phyloP scores from a whole-genome alignment of 2,888 invertebrate genomes.

The Acleris sparsana region DNA sequence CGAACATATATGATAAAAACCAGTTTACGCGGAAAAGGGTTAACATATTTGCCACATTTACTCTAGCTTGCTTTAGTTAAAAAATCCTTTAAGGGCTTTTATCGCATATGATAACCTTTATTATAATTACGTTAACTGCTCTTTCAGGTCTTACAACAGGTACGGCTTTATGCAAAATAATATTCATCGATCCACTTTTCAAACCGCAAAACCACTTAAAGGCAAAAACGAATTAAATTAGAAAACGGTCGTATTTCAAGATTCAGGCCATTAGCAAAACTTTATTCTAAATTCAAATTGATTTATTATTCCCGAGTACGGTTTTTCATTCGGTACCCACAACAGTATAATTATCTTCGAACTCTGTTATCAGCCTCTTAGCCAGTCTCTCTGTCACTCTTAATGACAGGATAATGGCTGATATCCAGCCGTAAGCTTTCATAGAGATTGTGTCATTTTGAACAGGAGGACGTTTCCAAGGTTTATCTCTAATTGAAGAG shows the following conservation, averaged over 20 bases:
- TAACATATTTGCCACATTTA: no score
- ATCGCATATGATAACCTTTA: no score
- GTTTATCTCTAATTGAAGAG: constrained; percentile 16
- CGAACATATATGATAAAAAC: no score
- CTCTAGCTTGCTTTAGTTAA: no score
- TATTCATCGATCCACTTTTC: no score
- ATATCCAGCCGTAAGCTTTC: constrained; percentile 44
- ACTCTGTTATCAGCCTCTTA: constrained; percentile 17
- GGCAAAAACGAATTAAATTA: background rate
- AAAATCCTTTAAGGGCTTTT: no score
- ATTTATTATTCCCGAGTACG: constrained; percentile 8
- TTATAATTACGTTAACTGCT: no score
- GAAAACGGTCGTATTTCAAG: constrained; percentile 4
- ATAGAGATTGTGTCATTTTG: constrained; percentile 43
- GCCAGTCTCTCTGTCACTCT: constrained; percentile 40
- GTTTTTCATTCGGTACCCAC: constrained; percentile 16
- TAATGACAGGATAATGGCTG: constrained; percentile 47
- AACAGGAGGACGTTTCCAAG: constrained; percentile 21
- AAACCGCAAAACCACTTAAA: background rate
- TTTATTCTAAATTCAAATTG: constrained; percentile 7
- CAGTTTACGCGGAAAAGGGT: no score
- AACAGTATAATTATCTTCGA: constrained; percentile 28
- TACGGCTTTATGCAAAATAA: no score
- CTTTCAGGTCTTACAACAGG: no score
- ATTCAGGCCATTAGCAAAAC: constrained; percentile 7